Conservation (phyloP, 2,113 vertebrate species). For the Nerophis ophidion region DNA sequence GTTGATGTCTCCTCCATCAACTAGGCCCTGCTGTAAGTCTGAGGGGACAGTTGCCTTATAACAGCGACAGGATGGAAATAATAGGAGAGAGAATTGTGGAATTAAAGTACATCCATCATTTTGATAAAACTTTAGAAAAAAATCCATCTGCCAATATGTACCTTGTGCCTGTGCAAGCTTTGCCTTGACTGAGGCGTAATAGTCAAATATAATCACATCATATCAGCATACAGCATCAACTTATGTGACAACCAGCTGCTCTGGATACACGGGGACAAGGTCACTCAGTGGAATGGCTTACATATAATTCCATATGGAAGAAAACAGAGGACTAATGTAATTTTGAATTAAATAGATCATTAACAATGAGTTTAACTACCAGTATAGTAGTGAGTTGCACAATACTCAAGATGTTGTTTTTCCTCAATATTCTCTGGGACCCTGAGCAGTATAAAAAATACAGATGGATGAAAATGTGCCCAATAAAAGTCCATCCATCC, state of each 20-base stretch:
- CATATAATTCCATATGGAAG: neutral
- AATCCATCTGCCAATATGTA: slow-evolving; percentile 12
- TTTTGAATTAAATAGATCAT: neutral
- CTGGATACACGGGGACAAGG: neutral
- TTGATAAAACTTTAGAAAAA: slow-evolving; percentile 7
- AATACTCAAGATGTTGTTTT: too few relatives aligned
- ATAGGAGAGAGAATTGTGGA: slow-evolving; percentile 7
- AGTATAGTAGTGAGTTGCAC: too few relatives aligned
- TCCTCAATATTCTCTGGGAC: too few relatives aligned
- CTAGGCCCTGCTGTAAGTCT: neutral
- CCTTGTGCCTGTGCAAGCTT: slow-evolving; percentile 1
- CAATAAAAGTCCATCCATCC: too few relatives aligned
- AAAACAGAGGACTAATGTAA: neutral
- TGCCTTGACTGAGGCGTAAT: slow-evolving; percentile 1
- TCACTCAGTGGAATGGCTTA: neutral
- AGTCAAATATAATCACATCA: neutral
- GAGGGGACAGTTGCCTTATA: neutral
- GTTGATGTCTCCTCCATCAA: slow-evolving; percentile 2
- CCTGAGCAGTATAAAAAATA: too few relatives aligned
- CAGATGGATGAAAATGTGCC: too few relatives aligned
- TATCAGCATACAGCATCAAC: neutral
- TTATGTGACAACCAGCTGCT: neutral
- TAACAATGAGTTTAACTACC: neutral
- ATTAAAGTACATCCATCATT: slow-evolving; percentile 12
- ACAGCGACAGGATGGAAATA: slow-evolving; percentile 1